phyloP scores from a whole-genome alignment of 1,140 invertebrate genomes.

The Sesamia nonagrioides region DNA sequence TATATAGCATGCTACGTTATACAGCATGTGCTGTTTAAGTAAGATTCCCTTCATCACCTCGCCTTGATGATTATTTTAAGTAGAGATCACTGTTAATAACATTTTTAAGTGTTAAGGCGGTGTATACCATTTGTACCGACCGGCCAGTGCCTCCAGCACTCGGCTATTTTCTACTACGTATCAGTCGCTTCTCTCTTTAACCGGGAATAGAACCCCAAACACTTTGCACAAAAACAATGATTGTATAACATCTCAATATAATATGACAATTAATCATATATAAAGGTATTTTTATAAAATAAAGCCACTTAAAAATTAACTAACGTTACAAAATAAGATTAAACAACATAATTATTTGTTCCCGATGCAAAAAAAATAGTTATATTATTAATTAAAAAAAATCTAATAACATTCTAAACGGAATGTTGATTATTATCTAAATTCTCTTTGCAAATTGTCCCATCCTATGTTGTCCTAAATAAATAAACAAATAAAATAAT shows the following conservation, averaged over 20 bases:
- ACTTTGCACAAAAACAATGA: conserved; percentile 85
- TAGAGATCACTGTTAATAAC: conserved; percentile 79
- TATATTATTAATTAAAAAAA: conserved; percentile 84
- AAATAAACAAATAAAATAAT: too few species aligned
- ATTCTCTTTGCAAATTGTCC: conserved; percentile 87
- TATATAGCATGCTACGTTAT: neutral
- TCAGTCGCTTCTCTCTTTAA: conserved; percentile 85
- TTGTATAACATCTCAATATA: conserved; percentile 86
- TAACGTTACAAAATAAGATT: conserved; percentile 87
- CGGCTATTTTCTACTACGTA: conserved; percentile 80
- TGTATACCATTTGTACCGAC: conserved; percentile 85
- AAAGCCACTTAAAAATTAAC: conserved; percentile 87
- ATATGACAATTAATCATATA: conserved; percentile 80
- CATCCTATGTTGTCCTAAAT: conserved; percentile 86
- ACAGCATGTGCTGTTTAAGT: conserved; percentile 24
- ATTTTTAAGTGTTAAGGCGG: conserved; percentile 83
- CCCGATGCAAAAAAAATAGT: conserved; percentile 85
- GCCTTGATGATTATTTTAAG: conserved; percentile 55
- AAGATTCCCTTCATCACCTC: conserved; percentile 9
- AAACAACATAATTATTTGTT: conserved; percentile 87
- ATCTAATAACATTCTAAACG: conserved; percentile 87
- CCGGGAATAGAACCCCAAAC: conserved; percentile 79
- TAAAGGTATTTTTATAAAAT: conserved; percentile 79
- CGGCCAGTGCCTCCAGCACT: conserved; percentile 66
- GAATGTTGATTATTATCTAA: conserved; percentile 86